Evolutionary conservation across 2,113 vertebrate genomes (phyloP).

Genomic region (Scomber colias): DNA sequence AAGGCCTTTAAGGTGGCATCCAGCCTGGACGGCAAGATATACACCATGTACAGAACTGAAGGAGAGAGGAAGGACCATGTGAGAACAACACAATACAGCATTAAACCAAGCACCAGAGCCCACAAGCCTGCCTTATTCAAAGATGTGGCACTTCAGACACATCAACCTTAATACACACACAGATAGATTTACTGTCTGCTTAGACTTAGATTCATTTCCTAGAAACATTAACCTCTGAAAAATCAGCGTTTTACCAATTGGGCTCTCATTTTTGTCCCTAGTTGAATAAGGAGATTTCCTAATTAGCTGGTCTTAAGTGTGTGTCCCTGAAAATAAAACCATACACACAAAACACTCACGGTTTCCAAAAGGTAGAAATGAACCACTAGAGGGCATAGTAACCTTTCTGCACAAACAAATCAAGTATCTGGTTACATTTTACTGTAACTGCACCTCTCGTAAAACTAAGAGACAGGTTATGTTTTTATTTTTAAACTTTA

Average conservation of each 20-base stretch:
- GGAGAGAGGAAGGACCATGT: constrained; percentile 85
- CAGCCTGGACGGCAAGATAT: constrained; percentile 88
- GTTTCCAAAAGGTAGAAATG: not conserved
- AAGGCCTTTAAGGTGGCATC: constrained; percentile 92
- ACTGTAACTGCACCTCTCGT: not conserved
- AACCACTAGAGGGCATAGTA: constrained; percentile 28
- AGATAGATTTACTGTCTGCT: too few relatives aligned
- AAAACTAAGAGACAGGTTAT: too few relatives aligned
- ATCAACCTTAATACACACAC: too few relatives aligned
- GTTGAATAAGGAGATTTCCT: too few relatives aligned
- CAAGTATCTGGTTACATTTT: not conserved
- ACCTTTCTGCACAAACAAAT: not conserved
- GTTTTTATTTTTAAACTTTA: too few relatives aligned
- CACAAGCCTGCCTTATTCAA: not conserved
- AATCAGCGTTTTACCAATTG: too few relatives aligned
- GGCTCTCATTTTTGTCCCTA: too few relatives aligned
- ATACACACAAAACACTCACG: not conserved
- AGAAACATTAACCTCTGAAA: too few relatives aligned
- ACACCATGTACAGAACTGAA: constrained; percentile 82
- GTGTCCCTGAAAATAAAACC: too few relatives aligned
- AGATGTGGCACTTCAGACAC: too few relatives aligned
- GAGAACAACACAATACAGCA: constrained; percentile 38
- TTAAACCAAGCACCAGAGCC: not conserved
- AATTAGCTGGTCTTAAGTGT: too few relatives aligned
- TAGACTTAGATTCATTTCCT: too few relatives aligned